These are phyloP conservation scores for Drosophila guanche DNA, from an alignment of 1,140 invertebrate genomes.

Conservation along the genomic window DNA sequence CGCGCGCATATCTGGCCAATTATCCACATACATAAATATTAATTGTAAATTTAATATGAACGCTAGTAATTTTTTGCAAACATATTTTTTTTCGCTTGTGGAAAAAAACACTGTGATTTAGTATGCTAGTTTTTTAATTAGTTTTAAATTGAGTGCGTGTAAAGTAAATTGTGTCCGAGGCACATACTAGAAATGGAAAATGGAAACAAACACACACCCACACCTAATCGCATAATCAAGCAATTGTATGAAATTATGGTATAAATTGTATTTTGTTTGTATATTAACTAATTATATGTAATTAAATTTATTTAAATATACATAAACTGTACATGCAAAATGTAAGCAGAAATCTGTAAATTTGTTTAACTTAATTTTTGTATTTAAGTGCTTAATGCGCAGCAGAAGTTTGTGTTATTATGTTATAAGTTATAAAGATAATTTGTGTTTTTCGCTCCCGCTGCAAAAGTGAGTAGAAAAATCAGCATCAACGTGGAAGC, in stretches of 20 bases:
- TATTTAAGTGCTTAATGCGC: no score
- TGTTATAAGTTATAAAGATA: no score
- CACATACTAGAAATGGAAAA: slow-evolving; percentile 21
- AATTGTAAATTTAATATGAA: slow-evolving; percentile 38
- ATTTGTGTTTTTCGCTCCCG: no score
- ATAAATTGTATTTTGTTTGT: slow-evolving; percentile 68
- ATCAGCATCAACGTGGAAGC: no score
- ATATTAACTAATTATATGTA: slow-evolving; percentile 75
- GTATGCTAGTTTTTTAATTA: slow-evolving; percentile 83
- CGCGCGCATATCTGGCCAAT: slow-evolving; percentile 7
- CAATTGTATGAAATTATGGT: slow-evolving; percentile 52
- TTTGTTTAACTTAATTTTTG: no score
- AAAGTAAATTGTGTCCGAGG: slow-evolving; percentile 21
- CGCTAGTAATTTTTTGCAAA: slow-evolving; percentile 72
- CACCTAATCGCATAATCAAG: slow-evolving; percentile 5
- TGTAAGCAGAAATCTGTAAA: slow-evolving; percentile 45
- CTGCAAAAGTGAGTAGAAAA: no score
- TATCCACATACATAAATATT: slow-evolving; percentile 34
- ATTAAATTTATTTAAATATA: slow-evolving; percentile 77
- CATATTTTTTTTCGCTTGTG: slow-evolving; percentile 71
- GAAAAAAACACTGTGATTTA: slow-evolving; percentile 83
- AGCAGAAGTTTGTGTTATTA: no score
- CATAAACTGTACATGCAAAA: slow-evolving; percentile 27
- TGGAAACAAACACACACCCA: slow-evolving; percentile 6
- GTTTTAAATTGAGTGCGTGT: slow-evolving; percentile 58